phyloP scores from a whole-genome alignment of 1,140 invertebrate genomes.

The Acyrthosiphon pisum region DNA sequence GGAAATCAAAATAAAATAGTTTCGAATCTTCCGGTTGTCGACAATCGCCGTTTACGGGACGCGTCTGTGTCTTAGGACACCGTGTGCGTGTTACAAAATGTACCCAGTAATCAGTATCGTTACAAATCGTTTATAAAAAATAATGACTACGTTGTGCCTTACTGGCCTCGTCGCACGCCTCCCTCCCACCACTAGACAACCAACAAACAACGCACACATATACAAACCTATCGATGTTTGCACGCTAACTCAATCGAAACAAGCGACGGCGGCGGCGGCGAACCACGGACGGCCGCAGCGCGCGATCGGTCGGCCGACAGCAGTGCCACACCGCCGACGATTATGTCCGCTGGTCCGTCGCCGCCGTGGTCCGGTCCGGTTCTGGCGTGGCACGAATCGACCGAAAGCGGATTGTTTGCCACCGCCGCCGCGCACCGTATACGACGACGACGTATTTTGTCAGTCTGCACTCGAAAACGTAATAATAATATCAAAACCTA shows the following conservation, averaged over 20 bases:
- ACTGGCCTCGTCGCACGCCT: background rate
- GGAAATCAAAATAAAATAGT: background rate
- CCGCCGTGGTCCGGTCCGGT: background rate
- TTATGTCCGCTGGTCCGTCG: background rate
- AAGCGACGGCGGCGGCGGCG: background rate
- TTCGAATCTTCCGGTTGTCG: background rate
- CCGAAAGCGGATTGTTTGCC: background rate
- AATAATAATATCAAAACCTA: background rate
- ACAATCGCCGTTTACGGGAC: background rate
- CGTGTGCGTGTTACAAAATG: background rate
- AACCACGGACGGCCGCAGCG: background rate
- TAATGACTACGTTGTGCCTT: background rate
- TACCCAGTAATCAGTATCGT: background rate
- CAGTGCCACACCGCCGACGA: slow-evolving; percentile 30
- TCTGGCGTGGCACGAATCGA: background rate
- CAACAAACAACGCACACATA: background rate
- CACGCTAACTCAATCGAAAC: background rate
- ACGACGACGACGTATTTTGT: background rate
- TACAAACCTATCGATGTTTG: background rate
- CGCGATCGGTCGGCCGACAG: background rate
- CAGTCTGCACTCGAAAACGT: background rate
- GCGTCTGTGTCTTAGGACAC: background rate
- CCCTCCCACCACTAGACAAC: background rate
- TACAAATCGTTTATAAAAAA: background rate
- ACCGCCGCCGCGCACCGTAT: background rate